Base-by-base conservation (phyloP, 2,113 vertebrate species). In the Jaculus jaculus region DNA sequence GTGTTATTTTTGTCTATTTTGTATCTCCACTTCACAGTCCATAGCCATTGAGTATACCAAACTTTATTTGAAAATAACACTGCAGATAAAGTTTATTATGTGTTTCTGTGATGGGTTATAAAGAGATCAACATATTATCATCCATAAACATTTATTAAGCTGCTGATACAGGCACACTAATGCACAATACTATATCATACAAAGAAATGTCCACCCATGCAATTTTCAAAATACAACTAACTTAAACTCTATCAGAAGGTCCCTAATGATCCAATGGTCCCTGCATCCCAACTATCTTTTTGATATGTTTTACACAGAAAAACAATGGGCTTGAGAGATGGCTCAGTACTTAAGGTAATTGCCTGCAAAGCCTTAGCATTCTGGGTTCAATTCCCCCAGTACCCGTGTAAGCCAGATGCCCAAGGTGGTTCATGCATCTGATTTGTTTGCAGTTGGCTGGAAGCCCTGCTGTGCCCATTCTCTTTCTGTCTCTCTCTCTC, bases 51-150 rank as follows among this genome's bases (percentile, higher is more conserved):
- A 86, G 17, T 79, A 58, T 78, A 5, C 5, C 74, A 83, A 34
- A 80, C 17, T 92, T 85, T 85, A 80, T 78, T 87, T 71, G 51
- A 92, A 91, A 88, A 54, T 65, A 82, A 87, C 65, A 79, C 30
- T 42, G 23, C 26, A 80, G 51, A 79, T 88, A 66, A 90, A 85
- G 8, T 89, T 94, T 85, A 95, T 74, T 94, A 71, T 54, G 28
- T 12, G 60, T 69, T 93, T 93, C 85, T 71, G 66, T 61, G 26
- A 71, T 77, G 2, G 11, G 2, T 65, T 85, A 79, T 83, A 92
- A 96, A 58, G 15, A 84, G 18, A 90, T 74, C 30, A 74, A 82
- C 84, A 79, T 73, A 63, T 66, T 16, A 34, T 60, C 24, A 66
- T 66, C 17, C 37, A 65, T 42, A 89, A 72, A 63, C 26, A 65